Evolutionary conservation across 1,140 invertebrate genomes (phyloP).

Genomic region (Brachionus rotundiformis): DNA sequence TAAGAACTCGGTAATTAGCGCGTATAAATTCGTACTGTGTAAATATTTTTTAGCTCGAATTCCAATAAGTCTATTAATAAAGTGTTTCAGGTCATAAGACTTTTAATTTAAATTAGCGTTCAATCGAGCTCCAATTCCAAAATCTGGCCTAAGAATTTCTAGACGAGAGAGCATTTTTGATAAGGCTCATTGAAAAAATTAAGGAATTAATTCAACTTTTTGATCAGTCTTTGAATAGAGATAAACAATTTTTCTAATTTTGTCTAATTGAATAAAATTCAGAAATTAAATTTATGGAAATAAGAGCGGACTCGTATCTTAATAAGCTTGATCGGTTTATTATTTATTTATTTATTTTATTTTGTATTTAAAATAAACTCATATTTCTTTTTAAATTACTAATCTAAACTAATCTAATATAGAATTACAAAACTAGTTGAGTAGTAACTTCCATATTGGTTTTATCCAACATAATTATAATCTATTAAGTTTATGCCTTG

Average conservation of each 20-base stretch:
- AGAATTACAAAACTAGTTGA: not conserved
- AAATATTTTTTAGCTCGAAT: slow-evolving; percentile 20
- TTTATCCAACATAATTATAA: not conserved
- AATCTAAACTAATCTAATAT: not conserved
- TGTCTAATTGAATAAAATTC: not conserved
- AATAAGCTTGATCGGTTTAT: not conserved
- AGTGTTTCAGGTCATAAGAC: slow-evolving; percentile 6
- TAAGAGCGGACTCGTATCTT: not conserved
- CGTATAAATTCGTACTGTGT: slow-evolving; percentile 13
- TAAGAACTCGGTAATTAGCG: slow-evolving; percentile 12
- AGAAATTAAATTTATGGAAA: not conserved
- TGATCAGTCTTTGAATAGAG: not conserved
- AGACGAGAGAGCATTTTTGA: not conserved
- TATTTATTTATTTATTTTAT: not conserved
- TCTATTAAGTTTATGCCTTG: not conserved
- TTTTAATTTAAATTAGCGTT: slow-evolving; percentile 15
- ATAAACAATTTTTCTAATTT: too few species aligned
- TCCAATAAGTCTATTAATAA: slow-evolving; percentile 6
- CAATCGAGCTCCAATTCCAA: not conserved
- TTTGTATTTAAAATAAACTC: not conserved
- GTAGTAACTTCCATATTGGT: not conserved
- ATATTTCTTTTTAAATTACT: not conserved
- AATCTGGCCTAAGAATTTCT: slow-evolving; percentile 14
- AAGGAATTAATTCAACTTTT: not conserved
- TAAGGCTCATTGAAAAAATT: not conserved